phyloP scores from a whole-genome alignment of 2,888 invertebrate genomes.

The Catonia carolina region DNA sequence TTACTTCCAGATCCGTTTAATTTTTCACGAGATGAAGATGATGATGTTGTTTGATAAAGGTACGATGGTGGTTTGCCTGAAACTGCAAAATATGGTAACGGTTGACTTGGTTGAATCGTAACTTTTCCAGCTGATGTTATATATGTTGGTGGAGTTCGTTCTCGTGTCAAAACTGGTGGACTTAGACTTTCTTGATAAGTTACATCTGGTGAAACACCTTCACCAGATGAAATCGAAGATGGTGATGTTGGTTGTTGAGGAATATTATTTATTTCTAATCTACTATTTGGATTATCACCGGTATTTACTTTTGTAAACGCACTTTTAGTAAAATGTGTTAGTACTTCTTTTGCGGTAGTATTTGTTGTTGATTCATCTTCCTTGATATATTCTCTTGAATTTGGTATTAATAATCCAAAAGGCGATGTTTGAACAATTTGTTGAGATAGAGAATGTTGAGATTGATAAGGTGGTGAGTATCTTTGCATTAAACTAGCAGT shows the following conservation, averaged over 20 bases:
- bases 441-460: neutral
- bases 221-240: slow-evolving; percentile 32
- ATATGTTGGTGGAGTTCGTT: slow-evolving; percentile 37
- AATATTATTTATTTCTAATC: slow-evolving; percentile 21
- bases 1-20: slow-evolving; percentile 11
- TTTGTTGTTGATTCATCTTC: slow-evolving; percentile 42
- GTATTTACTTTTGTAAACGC: slow-evolving; percentile 74
- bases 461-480: neutral
- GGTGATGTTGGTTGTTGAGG: slow-evolving; percentile 31
- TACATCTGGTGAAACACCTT: slow-evolving; percentile 53
- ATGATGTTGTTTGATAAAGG: slow-evolving; percentile 44
- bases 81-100: slow-evolving; percentile 37
- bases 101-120: slow-evolving; percentile 35
- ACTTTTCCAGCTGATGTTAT: slow-evolving; percentile 39
- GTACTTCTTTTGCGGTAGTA: slow-evolving; percentile 36
- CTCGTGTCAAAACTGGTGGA: slow-evolving; percentile 47
- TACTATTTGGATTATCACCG: neutral
- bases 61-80: slow-evolving; percentile 44
- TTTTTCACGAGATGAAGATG: slow-evolving; percentile 9
- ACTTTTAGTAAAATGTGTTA: slow-evolving; percentile 44
- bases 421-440: slow-evolving; percentile 45
- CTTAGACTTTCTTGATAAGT: slow-evolving; percentile 73
- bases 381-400: slow-evolving; percentile 51
- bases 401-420: slow-evolving; percentile 42
- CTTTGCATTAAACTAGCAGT: slow-evolving; percentile 31